Conservation (phyloP, 2,888 invertebrate species). For the Leptinotarsa tumamoca region DNA sequence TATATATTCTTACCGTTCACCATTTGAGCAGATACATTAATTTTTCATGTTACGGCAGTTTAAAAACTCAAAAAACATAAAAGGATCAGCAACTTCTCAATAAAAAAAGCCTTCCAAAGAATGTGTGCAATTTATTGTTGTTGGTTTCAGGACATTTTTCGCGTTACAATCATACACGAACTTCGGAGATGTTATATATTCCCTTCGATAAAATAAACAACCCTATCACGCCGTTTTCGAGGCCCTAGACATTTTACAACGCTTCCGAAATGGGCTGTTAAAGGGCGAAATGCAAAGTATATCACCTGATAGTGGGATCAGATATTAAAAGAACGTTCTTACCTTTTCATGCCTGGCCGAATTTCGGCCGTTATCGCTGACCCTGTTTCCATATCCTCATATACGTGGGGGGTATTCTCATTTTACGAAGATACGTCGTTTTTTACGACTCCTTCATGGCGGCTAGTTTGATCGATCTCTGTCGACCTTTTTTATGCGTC, state of each 20-base stretch:
- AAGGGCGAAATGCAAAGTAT: conserved; percentile 23
- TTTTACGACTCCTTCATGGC: conserved; percentile 7
- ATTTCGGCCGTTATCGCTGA: conserved; percentile 12
- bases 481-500: conserved; percentile 1
- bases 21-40: no score
- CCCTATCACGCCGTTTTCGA: background rate
- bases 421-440: conserved; percentile 9
- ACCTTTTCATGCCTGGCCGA: conserved; percentile 26
- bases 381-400: conserved; percentile 16
- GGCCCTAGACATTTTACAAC: conserved; percentile 15
- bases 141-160: no score
- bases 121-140: background rate
- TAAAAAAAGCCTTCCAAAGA: no score
- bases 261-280: conserved; percentile 8
- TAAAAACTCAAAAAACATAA: no score
- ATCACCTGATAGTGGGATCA: conserved; percentile 25
- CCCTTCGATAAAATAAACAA: conserved; percentile 14
- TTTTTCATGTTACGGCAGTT: no score
- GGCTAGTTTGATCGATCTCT: background rate
- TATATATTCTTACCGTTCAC: no score
- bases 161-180: no score
- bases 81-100: no score
- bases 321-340: conserved; percentile 22
- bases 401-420: background rate
- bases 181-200: background rate